Base-by-base conservation (phyloP, 1,140 invertebrate species). In the Heliconius congener region DNA sequence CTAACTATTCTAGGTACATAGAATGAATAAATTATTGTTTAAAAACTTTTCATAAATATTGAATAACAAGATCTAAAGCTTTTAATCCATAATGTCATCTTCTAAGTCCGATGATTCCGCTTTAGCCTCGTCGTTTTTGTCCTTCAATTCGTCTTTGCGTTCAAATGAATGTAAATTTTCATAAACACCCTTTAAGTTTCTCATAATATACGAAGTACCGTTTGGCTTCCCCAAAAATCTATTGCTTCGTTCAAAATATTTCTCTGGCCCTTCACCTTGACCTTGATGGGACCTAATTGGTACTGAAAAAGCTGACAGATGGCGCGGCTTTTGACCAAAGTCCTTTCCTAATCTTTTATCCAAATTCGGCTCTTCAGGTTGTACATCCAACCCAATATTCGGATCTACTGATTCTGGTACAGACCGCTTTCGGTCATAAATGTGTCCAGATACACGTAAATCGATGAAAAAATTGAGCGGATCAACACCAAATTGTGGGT, bases 381-480 rank as follows among this genome's bases (percentile, higher is more conserved):
- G 83, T 4, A 81, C 71, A 42, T 94, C 91, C 73, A 86, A 87
- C 76, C 42, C 83, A 9, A 86, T 72, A 74, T 83, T 90, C 9
- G 84, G 82, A 8, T 93, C 93, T 39, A 90, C 79, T 39, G 84
- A 77, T 86, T 92, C 95, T 37, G 92, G 91, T 52, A 95, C 92
- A 74, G 95, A 90, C 77, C 96, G 95, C 79, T 97, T 97, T 39
- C 96, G 94, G 78, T 97, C 97, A 91, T 97, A 97, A 77, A 97
- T 97, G 82, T 97, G 97, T 0, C 97, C 97, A 4, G 97, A 97
- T 1, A 97, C 97, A 66, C 97, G 95, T 0, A 98, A 88, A 85
- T 98, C 97, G 66, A 98, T 97, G 91, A 98, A 97, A 86, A 97
- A 97, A 85, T 97, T 97, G 8, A 97, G 82, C 0, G 97, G 97